Percentiles rank a stretch among this genome's conserved stretches.
Conservation (phyloP, 2,113 vertebrate genomes). For the Callocephalon fimbriatum region DNA sequence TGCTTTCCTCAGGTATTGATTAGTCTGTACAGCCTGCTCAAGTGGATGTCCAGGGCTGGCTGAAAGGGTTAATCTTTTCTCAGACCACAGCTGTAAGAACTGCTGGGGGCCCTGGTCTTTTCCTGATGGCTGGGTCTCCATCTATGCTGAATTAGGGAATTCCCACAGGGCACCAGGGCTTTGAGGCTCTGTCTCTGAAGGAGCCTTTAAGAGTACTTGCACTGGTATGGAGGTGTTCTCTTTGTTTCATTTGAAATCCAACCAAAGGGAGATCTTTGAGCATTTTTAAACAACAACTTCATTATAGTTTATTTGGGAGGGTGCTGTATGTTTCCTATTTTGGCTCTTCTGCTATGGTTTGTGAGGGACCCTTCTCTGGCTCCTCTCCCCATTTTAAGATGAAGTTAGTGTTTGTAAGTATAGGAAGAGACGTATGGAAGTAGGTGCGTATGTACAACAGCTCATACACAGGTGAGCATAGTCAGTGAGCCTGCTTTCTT, state of each 20-base stretch:
- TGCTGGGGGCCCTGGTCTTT: background rate
- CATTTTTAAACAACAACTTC: background rate
- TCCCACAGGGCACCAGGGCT: background rate
- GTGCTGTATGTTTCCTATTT: background rate
- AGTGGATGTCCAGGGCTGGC: background rate
- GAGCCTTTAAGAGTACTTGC: background rate
- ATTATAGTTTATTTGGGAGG: background rate
- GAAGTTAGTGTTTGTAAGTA: background rate
- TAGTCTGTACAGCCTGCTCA: background rate
- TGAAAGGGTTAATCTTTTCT: background rate
- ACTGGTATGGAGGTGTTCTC: background rate
- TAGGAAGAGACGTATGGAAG: background rate
- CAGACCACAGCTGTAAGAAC: background rate
- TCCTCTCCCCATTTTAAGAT: background rate
- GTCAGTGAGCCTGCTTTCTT: background rate
- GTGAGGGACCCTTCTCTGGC: background rate
- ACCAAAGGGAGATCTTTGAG: background rate
- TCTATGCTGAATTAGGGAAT: constrained; percentile 4
- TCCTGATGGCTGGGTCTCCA: background rate
- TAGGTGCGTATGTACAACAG: background rate
- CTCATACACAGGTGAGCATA: background rate
- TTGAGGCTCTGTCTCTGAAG: background rate
- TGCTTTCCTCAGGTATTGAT: background rate
- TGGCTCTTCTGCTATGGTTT: background rate
- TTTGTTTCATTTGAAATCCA: background rate